A percentile compares a stretch with the other conserved stretches of the same genome.
Conservation (phyloP, 2,888 invertebrate species). For the Lobophora halterata region DNA sequence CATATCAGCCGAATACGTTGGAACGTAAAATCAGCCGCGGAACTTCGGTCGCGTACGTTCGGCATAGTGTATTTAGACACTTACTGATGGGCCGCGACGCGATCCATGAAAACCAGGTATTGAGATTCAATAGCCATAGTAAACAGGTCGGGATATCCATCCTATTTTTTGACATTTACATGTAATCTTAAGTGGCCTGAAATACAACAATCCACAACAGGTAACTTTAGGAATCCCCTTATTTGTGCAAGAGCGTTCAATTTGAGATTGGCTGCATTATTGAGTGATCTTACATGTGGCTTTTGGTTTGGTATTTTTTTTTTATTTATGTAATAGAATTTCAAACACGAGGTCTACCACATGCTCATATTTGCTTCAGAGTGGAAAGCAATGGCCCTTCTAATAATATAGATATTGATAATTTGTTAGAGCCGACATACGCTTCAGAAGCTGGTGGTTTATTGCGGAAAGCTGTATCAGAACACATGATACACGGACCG, state of each 20-base stretch:
- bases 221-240: background rate
- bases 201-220: constrained; percentile 1
- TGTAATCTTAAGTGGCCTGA: constrained; percentile 6
- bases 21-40: no score
- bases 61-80: no score
- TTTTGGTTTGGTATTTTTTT: constrained; percentile 3
- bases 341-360: constrained; percentile 9
- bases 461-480: background rate
- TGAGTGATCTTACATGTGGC: constrained; percentile 2
- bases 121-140: constrained; percentile 1
- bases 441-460: constrained; percentile 1
- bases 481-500: constrained; percentile 3
- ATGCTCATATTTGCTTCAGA: constrained; percentile 10
- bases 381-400: constrained; percentile 3
- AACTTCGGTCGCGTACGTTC: no score
- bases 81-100: no score
- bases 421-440: constrained; percentile 1
- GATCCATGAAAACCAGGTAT: background rate
- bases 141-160: constrained; percentile 2
- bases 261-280: background rate
- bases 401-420: constrained; percentile 6
- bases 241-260: background rate
- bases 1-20: no score
- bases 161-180: constrained; percentile 6
- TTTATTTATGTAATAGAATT: constrained; percentile 9